Conservation (phyloP, 2,797 vertebrate species). For the Tragopan temminckii region DNA sequence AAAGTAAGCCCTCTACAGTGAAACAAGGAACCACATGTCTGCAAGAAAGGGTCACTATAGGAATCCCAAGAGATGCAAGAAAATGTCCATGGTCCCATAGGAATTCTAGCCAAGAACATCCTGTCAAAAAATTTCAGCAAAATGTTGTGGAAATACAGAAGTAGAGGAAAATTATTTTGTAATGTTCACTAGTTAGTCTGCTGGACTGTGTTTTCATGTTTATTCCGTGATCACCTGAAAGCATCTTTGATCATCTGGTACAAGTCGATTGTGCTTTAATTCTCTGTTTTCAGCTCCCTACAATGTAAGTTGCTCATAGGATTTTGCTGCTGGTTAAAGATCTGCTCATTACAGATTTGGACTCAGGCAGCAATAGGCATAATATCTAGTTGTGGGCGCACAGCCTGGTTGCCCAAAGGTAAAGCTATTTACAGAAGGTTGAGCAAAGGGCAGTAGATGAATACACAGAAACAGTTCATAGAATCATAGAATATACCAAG, state of each 20-base stretch:
- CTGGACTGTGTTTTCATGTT: not conserved
- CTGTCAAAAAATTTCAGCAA: not conserved
- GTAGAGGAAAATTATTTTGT: not conserved
- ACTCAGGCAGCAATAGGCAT: not conserved
- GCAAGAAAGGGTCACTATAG: not conserved
- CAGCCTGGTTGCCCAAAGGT: not conserved
- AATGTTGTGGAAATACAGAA: not conserved
- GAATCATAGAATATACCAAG: too few species aligned
- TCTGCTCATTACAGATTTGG: not conserved
- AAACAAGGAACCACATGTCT: not conserved
- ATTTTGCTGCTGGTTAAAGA: not conserved
- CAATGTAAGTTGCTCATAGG: not conserved
- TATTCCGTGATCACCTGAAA: not conserved
- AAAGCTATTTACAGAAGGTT: not conserved
- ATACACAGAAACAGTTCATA: not conserved
- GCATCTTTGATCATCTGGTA: not conserved
- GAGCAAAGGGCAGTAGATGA: not conserved
- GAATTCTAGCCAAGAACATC: not conserved
- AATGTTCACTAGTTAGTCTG: not conserved
- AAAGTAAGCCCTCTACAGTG: not conserved
- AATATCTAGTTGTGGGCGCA: not conserved
- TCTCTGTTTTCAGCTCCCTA: not conserved
- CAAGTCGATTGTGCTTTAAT: fast-evolving
- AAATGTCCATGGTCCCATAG: not conserved
- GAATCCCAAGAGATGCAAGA: not conserved